These are phyloP conservation scores for Teleiodes luculella DNA, from an alignment of 2,888 invertebrate species.

Conservation along the genomic window DNA sequence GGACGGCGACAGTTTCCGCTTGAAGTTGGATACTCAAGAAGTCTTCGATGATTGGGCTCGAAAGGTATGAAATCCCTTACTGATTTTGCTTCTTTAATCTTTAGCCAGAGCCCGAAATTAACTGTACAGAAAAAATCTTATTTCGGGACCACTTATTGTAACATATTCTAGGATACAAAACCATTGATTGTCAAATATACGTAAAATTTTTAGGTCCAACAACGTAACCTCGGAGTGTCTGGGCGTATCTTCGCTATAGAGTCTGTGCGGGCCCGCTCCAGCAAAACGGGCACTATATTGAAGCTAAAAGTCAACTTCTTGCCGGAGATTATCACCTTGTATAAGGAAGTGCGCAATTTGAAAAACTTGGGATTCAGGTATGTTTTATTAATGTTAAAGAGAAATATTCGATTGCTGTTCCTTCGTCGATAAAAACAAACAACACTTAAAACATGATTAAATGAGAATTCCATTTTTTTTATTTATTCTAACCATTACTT, in stretches of 20 bases:
- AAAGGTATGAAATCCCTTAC: constrained; percentile 73
- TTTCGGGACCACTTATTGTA: no score
- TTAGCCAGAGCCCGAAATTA: no score
- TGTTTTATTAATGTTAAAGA: background rate
- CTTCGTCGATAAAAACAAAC: no score
- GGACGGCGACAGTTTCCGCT: constrained; percentile 97
- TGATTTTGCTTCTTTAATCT: no score
- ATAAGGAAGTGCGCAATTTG: constrained; percentile 98
- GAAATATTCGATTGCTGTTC: background rate
- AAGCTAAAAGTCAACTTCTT: constrained; percentile 96
- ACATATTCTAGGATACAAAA: no score
- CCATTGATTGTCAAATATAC: background rate
- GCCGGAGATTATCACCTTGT: constrained; percentile 98
- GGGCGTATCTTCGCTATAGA: constrained; percentile 97
- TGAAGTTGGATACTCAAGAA: constrained; percentile 97
- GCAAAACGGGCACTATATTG: constrained; percentile 89
- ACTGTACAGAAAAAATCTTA: no score
- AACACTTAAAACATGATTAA: no score
- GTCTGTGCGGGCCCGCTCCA: constrained; percentile 85
- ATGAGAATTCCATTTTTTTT: no score
- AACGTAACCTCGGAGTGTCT: constrained; percentile 94
- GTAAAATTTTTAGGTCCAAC: constrained; percentile 82
- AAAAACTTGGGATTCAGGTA: constrained; percentile 94
- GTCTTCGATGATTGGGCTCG: constrained; percentile 99
- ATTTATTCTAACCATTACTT: no score